phyloP scores from a whole-genome alignment of 2,113 vertebrate species.

The Falco punctatus region DNA sequence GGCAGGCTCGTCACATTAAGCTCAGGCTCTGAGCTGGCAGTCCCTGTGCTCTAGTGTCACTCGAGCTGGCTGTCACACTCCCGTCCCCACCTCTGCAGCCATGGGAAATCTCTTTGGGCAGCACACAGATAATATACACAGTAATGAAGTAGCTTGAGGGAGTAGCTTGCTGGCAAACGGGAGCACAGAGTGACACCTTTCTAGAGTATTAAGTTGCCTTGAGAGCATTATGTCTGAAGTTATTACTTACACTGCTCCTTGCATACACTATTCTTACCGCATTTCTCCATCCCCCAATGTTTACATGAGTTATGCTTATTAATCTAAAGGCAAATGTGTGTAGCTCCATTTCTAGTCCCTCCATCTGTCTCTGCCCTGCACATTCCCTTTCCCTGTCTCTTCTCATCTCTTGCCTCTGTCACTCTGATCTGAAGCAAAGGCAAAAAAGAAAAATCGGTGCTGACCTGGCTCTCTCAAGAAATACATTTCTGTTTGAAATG shows the following conservation, averaged over 20 bases:
- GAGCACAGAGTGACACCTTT: background rate
- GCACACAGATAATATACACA: background rate
- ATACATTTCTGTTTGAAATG: background rate
- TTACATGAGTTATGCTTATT: background rate
- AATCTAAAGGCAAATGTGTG: background rate
- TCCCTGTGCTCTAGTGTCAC: conserved; percentile 43
- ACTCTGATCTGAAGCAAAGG: background rate
- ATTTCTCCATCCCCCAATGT: background rate
- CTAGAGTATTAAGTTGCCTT: background rate
- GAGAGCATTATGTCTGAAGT: background rate
- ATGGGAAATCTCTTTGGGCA: conserved; percentile 26
- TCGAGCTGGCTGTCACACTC: conserved; percentile 38
- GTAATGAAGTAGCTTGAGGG: background rate
- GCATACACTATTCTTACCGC: background rate
- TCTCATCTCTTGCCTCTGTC: background rate
- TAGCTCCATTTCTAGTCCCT: background rate
- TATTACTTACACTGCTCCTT: background rate
- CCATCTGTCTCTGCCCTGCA: background rate
- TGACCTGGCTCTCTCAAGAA: background rate
- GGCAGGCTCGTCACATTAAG: conserved; percentile 54
- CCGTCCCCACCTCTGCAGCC: conserved; percentile 6
- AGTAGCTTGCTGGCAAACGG: background rate
- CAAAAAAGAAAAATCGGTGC: background rate
- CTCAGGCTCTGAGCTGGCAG: conserved; percentile 59
- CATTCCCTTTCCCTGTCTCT: background rate